A percentile compares a stretch with the other conserved stretches of the same genome.
phyloP scores from a whole-genome alignment of 2,113 vertebrate species.

The Alligator mississippiensis region DNA sequence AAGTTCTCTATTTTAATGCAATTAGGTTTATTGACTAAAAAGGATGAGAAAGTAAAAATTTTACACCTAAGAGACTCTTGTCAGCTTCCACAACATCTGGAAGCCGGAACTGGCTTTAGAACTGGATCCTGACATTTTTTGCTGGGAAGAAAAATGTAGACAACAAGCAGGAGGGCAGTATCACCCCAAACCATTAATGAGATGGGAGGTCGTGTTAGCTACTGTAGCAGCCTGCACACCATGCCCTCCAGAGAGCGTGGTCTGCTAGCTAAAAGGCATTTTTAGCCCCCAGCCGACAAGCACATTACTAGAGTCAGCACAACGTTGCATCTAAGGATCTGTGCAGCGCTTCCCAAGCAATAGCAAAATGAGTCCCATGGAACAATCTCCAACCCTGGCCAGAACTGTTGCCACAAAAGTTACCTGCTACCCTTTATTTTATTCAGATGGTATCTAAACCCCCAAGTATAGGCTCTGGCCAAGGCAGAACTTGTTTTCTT shows the following conservation, averaged over 20 bases:
- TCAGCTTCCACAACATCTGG: not conserved
- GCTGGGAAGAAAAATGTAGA: fast-evolving
- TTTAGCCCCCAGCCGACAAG: fast-evolving
- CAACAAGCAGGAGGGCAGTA: not conserved
- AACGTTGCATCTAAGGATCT: not conserved
- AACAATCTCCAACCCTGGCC: not conserved
- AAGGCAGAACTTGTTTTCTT: not conserved
- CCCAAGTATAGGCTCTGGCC: not conserved
- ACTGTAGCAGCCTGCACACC: not conserved
- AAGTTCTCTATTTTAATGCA: not conserved
- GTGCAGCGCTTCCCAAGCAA: fast-evolving
- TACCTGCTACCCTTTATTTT: not conserved
- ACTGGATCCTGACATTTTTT: not conserved
- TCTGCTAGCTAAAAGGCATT: fast-evolving
- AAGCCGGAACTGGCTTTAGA: not conserved
- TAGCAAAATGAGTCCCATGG: not conserved
- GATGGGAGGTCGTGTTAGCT: not conserved
- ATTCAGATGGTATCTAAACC: not conserved
- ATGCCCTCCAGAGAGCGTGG: fast-evolving
- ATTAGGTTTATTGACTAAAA: not conserved
- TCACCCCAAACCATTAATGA: not conserved
- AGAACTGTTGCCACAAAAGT: not conserved
- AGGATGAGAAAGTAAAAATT: not conserved
- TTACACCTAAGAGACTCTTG: not conserved
- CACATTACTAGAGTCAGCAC: not conserved